Percentiles rank a stretch among this genome's conserved stretches.
phyloP scores from a whole-genome alignment of 2,797 vertebrate genomes.

The Scleropages formosus region DNA sequence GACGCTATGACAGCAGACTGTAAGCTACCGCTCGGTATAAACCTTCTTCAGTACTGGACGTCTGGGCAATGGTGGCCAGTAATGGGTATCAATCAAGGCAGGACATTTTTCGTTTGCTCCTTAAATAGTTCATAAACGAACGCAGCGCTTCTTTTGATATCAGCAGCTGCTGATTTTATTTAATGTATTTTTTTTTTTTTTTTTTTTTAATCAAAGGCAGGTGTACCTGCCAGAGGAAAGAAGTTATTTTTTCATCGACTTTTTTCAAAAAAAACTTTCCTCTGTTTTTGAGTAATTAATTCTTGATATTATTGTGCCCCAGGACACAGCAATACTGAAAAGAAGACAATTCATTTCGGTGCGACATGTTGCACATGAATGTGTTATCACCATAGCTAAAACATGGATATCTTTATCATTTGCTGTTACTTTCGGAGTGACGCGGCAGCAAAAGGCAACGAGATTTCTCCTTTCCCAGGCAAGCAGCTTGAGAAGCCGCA shows the following conservation, averaged over 20 bases:
- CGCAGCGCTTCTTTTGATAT: neutral
- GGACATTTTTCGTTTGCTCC: too few species aligned
- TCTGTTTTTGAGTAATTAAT: neutral
- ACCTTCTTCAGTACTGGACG: conserved; percentile 28
- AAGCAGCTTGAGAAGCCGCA: neutral
- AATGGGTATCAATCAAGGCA: too few species aligned
- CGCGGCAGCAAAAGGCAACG: neutral
- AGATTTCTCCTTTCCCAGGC: neutral
- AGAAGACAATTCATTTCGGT: conserved; percentile 23
- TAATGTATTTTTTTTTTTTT: neutral
- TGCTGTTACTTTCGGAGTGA: conserved; percentile 5
- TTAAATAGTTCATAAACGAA: too few species aligned
- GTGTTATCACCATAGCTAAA: neutral
- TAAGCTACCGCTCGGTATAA: conserved; percentile 40
- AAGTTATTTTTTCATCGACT: neutral
- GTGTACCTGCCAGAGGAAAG: neutral
- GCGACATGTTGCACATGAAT: neutral
- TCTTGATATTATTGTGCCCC: conserved; percentile 2
- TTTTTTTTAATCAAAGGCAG: neutral
- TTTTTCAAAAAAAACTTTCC: neutral
- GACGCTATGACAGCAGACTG: neutral
- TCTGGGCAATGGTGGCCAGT: neutral
- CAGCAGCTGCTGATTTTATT: neutral
- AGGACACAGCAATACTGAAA: conserved; percentile 22
- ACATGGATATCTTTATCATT: neutral